Evolutionary conservation across 2,113 vertebrate genomes (phyloP).

Genomic region (Hippocampus comes): DNA sequence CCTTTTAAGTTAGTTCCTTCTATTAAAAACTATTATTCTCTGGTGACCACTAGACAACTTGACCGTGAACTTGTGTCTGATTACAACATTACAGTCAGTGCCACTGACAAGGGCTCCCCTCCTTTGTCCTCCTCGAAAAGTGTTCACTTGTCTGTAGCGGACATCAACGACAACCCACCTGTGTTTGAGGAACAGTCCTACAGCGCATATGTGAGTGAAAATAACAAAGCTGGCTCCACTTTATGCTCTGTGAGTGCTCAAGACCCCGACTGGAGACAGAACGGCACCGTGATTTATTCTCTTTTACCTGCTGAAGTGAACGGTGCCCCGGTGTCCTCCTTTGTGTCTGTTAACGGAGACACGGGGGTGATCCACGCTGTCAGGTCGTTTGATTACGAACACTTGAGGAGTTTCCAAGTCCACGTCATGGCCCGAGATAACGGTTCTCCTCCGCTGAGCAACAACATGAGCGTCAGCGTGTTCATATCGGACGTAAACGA

Average conservation of each 20-base stretch:
- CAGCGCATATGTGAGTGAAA: constrained; percentile 67
- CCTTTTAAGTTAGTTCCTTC: constrained; percentile 70
- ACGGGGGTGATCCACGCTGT: constrained; percentile 72
- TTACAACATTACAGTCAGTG: no score
- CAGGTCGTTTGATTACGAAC: constrained; percentile 76
- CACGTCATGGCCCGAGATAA: constrained; percentile 65
- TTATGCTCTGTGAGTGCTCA: constrained; percentile 66
- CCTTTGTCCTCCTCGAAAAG: no score
- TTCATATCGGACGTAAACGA: constrained; percentile 72
- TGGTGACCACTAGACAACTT: no score
- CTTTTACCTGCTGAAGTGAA: constrained; percentile 56
- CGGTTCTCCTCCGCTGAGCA: constrained; percentile 72
- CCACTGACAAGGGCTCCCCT: no score
- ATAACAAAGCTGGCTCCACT: constrained; percentile 70
- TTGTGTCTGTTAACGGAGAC: constrained; percentile 73
- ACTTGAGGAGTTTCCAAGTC: constrained; percentile 63
- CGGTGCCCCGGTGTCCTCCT: constrained; percentile 74
- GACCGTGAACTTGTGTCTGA: no score
- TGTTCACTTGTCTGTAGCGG: no score
- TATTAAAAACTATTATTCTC: constrained; percentile 66
- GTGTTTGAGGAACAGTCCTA: constrained; percentile 9
- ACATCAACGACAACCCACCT: no score
- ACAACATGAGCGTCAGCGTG: constrained; percentile 65
- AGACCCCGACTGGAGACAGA: constrained; percentile 69
- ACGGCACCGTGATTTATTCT: constrained; percentile 53